phyloP scores from a whole-genome alignment of 2,797 vertebrate genomes.

The Taenioides sp. region DNA sequence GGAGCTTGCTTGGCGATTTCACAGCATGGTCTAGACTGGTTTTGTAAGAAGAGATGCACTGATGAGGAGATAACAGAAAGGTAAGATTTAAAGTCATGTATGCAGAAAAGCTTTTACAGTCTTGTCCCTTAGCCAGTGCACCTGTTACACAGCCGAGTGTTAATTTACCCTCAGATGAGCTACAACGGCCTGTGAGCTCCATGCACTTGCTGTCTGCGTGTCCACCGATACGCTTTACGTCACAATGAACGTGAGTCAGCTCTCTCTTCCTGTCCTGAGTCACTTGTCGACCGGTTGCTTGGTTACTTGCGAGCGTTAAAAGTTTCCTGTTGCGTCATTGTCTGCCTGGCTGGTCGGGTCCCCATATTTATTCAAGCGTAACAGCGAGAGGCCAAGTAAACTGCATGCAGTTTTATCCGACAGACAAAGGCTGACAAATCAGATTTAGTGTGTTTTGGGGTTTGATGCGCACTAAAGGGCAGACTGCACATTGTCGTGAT shows the following conservation, averaged over 20 bases:
- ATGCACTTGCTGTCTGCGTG: slow-evolving; percentile 42
- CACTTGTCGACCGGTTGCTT: slow-evolving; percentile 78
- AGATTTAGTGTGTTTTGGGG: slow-evolving; percentile 64
- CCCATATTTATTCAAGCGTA: slow-evolving; percentile 81
- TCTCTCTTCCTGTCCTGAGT: slow-evolving; percentile 67
- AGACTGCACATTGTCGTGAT: slow-evolving; percentile 11
- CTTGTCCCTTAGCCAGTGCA: slow-evolving; percentile 73
- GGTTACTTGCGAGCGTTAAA: slow-evolving; percentile 73
- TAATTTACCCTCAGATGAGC: slow-evolving; percentile 76
- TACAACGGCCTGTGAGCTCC: slow-evolving; percentile 75
- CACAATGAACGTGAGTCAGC: slow-evolving; percentile 80
- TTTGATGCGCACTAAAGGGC: slow-evolving; percentile 32
- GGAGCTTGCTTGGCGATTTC: slow-evolving; percentile 77
- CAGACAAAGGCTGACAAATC: slow-evolving; percentile 53
- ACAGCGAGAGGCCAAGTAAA: slow-evolving; percentile 69
- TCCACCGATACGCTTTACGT: slow-evolving; percentile 67
- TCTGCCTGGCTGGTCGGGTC: slow-evolving; percentile 63
- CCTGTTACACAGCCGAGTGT: slow-evolving; percentile 81
- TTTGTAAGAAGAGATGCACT: slow-evolving; percentile 80
- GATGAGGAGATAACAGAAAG: slow-evolving; percentile 79
- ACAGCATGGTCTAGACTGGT: slow-evolving; percentile 64
- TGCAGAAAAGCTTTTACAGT: slow-evolving; percentile 73
- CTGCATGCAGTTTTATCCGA: slow-evolving; percentile 33
- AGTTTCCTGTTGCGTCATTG: slow-evolving; percentile 82
- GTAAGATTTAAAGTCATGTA: slow-evolving; percentile 57